Conservation (phyloP, 2,113 vertebrate genomes). For the Coracopsis vasa region DNA sequence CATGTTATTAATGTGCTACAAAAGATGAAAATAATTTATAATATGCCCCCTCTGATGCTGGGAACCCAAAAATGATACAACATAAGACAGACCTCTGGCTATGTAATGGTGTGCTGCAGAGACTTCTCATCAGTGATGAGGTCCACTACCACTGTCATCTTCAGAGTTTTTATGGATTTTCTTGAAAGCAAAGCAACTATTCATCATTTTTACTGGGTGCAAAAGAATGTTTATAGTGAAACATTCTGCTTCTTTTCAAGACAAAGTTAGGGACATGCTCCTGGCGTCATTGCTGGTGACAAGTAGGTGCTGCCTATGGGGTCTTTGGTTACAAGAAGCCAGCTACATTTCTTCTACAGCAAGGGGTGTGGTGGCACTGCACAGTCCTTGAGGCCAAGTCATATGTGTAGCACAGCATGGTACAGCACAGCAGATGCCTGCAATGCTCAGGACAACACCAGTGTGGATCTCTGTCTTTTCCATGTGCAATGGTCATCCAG, state of each 20-base stretch:
- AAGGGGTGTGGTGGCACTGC: not conserved
- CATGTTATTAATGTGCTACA: not conserved
- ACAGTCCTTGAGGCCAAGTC: not conserved
- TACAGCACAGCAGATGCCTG: not conserved
- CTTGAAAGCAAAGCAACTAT: not conserved
- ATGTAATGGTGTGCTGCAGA: not conserved
- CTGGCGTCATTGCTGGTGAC: not conserved
- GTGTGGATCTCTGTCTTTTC: fast-evolving
- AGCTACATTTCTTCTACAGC: not conserved
- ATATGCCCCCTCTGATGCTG: not conserved
- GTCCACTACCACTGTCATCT: not conserved
- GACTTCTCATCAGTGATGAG: not conserved
- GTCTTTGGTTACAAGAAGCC: not conserved
- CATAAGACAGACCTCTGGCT: not conserved
- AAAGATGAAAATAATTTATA: not conserved
- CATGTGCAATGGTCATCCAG: not conserved
- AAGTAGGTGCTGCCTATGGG: not conserved
- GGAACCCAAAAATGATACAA: not conserved
- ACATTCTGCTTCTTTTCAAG: not conserved
- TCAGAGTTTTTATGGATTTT: not conserved
- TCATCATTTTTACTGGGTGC: not conserved
- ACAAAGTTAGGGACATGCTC: not conserved
- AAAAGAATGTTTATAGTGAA: not conserved
- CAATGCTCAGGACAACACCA: not conserved
- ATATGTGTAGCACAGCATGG: not conserved